Conservation (phyloP, 2,888 invertebrate genomes). For the Psococerastis gibbosa region DNA sequence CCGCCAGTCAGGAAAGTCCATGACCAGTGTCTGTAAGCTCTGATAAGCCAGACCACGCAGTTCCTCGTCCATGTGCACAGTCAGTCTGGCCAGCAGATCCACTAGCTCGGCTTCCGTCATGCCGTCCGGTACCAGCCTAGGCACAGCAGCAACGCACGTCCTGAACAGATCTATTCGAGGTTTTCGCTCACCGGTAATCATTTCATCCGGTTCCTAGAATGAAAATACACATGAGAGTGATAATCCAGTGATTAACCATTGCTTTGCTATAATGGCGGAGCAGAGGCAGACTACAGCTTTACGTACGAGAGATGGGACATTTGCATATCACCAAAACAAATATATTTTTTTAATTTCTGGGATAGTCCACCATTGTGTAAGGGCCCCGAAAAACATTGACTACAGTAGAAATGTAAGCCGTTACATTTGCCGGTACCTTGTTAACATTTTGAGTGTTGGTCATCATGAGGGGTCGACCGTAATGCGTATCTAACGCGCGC, state of each 20-base stretch:
- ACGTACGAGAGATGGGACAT: too few relatives aligned
- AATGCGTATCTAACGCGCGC: constrained; percentile 83
- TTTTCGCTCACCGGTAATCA: constrained; percentile 88
- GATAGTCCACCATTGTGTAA: neutral
- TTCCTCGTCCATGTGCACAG: constrained; percentile 98
- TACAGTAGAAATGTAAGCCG: neutral
- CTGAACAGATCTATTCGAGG: constrained; percentile 94
- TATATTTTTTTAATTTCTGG: neutral
- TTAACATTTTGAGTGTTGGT: constrained; percentile 91
- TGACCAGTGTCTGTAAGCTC: constrained; percentile 83
- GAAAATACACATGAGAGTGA: too few relatives aligned
- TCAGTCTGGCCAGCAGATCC: constrained; percentile 80
- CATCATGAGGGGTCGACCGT: constrained; percentile 92
- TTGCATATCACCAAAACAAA: too few relatives aligned
- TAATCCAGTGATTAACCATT: too few relatives aligned
- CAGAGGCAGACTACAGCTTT: too few relatives aligned
- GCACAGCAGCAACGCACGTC: constrained; percentile 96
- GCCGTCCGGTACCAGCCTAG: constrained; percentile 90
- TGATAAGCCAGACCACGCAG: constrained; percentile 83
- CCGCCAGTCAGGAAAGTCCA: constrained; percentile 95
- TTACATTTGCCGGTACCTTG: constrained; percentile 31
- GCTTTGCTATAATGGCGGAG: too few relatives aligned
- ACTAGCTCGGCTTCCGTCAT: constrained; percentile 90
- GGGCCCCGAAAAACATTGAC: neutral
- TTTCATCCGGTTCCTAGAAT: constrained; percentile 57